Conservation (phyloP, 2,888 invertebrate genomes). For the Graphium colonna region DNA sequence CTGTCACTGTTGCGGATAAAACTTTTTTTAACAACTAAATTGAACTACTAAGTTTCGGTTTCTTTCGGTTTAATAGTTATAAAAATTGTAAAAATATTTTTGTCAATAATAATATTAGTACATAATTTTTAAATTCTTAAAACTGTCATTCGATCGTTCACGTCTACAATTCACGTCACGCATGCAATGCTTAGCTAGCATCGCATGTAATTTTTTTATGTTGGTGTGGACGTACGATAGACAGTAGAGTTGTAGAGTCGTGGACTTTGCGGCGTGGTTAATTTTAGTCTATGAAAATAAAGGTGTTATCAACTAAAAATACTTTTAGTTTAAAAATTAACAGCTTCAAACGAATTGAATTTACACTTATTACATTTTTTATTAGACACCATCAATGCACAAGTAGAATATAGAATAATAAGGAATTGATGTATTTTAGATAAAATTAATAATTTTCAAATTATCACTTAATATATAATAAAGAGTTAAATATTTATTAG, state of each 20-base stretch:
- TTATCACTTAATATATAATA: too few relatives aligned
- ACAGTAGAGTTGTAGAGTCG: conserved; percentile 1
- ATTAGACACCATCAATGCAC: too few relatives aligned
- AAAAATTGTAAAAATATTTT: conserved; percentile 67
- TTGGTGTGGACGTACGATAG: conserved; percentile 4
- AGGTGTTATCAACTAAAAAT: not conserved
- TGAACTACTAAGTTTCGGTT: conserved; percentile 40
- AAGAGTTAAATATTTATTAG: too few relatives aligned
- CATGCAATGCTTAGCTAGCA: conserved; percentile 35
- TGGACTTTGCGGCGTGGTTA: conserved; percentile 6
- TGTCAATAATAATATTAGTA: conserved; percentile 57
- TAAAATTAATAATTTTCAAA: too few relatives aligned
- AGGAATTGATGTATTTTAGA: too few relatives aligned
- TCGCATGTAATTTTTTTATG: conserved; percentile 33
- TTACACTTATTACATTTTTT: too few relatives aligned
- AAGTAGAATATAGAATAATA: too few relatives aligned
- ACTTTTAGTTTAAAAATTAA: not conserved
- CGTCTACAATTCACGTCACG: conserved; percentile 50
- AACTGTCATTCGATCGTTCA: conserved; percentile 73
- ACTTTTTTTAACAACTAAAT: conserved; percentile 49
- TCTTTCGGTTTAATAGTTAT: conserved; percentile 53
- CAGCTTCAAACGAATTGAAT: too few relatives aligned
- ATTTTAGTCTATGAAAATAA: not conserved
- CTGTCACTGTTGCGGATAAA: conserved; percentile 58
- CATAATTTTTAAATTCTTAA: conserved; percentile 62